Base-by-base conservation (phyloP, 2,888 invertebrate genomes). In the Ormia ochracea region DNA sequence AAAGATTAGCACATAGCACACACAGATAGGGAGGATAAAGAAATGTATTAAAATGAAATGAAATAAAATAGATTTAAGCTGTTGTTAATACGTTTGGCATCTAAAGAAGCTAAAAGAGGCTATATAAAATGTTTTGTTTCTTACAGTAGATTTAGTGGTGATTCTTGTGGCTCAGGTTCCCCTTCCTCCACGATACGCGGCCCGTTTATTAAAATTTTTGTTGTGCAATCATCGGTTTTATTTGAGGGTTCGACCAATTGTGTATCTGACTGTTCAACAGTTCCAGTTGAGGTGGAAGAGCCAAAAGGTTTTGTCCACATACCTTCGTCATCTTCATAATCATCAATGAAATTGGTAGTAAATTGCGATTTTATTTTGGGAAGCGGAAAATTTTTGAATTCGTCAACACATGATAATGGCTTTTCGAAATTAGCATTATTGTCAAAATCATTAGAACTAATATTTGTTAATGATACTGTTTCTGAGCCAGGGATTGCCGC, bases 371-470 rank as follows among this genome's bases (percentile, higher is more conserved):
- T 63, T 63, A 50, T 63, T 63, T 63, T 48, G 6, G 76, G 59
- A 26, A 45, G 56, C 70, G 74, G 63, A 54, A 78, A 78, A 70
- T 69, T 45, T 41, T 58, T 43, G 9, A 69, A 72, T 14, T 65
- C 72, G 17, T 50, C 63, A 43, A 41, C 59, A 54, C 74, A 73
- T 45, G 50, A 75, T 41, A 84, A 69, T 43, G 84, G 81, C 69
- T 87, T 88, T 73, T 88, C 88, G 43, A 88, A 85, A 81, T 88
- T 88, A 21, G 88, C 88, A 83, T 88, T 88, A 69, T 86, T 88
- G 78, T 88, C 88, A 66, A 86, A 87, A 61, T 87, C 87, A n/a
- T 84, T 86, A 63, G 54, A 81, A 61, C 59, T 23, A n/a, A 68
- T 28, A 9, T 33, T 50, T 74, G 66, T 12, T 36, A 43, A 9